Evolutionary conservation across 2,888 invertebrate genomes (phyloP), one percentile per base, ranked within the genome.

Genomic region (Agrochola circellaris): DNA sequence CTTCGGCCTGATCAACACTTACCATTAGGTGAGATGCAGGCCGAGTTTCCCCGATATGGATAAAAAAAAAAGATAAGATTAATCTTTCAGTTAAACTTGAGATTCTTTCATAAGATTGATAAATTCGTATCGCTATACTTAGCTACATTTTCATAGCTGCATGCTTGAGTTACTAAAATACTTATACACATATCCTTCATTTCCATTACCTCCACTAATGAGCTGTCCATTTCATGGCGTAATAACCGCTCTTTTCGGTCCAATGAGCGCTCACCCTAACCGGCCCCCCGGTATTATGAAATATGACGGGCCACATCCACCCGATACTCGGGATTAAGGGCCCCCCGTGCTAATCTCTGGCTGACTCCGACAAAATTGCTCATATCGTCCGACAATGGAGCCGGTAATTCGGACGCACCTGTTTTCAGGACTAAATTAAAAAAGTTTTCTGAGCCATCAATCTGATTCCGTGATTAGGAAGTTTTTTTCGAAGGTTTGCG

Each of bases 261-360:
- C 82, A 82, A 42, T 83, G 85, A 85, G 77, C 76, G 54, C 76
- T 65, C 82, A 60, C 86, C 87, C 88, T 86, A 79, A 87, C 48
- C 17, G 89, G 88, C 48, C 48, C 48, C 48, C 48, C 48, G 89
- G 91, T 89, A 91, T 93, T 94, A 94, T 95, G 94, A 95, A 94
- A 94, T 95, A 95, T 94, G 93, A 93, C 91, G 93, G 94, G 87
- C 89, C 88, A 90, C 91, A 91, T 90, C 90, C 91, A 80, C 87
- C 92, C 93, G 92, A 93, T 93, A 92, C 91, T 90, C 89, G 92
- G 92, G 93, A 93, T 93, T 94, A 94, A 89, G 88, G 90, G 91
- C 89, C 88, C 38, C 88, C 87, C 87, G 87, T 89, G 92, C 91
- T 94, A 94, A 95, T 94, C 94, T 93, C 92, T 91, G 80, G 91